Evolutionary conservation across 2,113 vertebrate species (phyloP).

Genomic region (Choloepus hoffmanni): DNA sequence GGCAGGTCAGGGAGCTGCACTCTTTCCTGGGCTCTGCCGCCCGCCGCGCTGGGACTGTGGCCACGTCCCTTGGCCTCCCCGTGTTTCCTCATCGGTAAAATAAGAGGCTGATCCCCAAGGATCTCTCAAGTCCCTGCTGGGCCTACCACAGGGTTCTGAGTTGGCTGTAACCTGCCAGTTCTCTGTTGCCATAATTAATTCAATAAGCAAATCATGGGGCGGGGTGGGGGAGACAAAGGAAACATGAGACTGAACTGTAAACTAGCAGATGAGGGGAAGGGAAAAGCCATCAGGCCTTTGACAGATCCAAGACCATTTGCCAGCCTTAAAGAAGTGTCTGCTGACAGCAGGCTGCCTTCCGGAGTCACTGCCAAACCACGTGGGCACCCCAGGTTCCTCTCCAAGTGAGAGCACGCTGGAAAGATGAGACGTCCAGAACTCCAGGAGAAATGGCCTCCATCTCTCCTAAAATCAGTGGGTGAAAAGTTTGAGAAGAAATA

Average conservation of each 20-base stretch:
- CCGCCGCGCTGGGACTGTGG: neutral
- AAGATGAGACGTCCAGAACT: neutral
- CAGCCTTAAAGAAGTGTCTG: neutral
- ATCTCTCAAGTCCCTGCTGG: neutral
- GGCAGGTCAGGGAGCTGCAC: neutral
- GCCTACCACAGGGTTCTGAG: neutral
- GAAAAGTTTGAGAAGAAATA: neutral
- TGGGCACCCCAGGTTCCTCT: neutral
- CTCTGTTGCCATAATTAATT: neutral
- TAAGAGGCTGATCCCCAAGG: neutral
- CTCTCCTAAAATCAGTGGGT: neutral
- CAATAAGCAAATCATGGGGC: slow-evolving; percentile 15
- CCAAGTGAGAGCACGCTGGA: neutral
- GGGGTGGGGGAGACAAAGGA: neutral
- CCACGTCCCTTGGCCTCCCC: neutral
- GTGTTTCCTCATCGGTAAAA: neutral
- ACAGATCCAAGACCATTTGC: neutral
- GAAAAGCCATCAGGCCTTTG: neutral
- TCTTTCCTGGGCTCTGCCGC: neutral
- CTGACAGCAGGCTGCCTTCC: neutral
- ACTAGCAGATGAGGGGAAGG: neutral
- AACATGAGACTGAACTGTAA: neutral
- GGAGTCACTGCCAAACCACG: neutral
- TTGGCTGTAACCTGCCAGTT: neutral
- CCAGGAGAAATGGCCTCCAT: neutral